Evolutionary conservation across 2,888 invertebrate species (phyloP).

Genomic region (Lochmaea capreae): DNA sequence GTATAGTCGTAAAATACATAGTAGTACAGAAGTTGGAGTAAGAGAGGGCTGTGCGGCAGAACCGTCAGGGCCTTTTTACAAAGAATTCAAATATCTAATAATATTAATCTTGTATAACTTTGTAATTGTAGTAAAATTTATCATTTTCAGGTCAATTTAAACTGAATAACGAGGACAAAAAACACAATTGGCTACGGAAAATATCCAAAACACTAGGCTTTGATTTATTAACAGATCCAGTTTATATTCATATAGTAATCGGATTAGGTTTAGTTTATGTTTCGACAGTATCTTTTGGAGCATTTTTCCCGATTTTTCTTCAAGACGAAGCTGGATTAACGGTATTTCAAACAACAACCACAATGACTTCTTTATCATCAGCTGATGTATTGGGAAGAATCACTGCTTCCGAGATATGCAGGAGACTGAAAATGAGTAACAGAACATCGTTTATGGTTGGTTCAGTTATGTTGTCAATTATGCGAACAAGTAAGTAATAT

Average conservation of each 20-base stretch:
- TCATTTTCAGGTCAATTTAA: constrained; percentile 34
- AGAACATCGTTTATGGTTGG: constrained; percentile 74
- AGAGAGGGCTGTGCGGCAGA: no score
- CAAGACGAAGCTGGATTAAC: constrained; percentile 65
- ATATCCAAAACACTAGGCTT: constrained; percentile 71
- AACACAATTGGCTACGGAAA: constrained; percentile 48
- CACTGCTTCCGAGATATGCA: constrained; percentile 73
- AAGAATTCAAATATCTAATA: no score
- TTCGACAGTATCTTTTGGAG: constrained; percentile 77
- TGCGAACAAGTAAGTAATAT: constrained; percentile 69
- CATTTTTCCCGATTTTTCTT: constrained; percentile 77
- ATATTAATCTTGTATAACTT: no score
- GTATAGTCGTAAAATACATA: no score
- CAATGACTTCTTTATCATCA: constrained; percentile 78
- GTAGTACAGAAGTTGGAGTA: no score
- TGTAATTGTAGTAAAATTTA: not conserved
- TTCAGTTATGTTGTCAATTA: constrained; percentile 69
- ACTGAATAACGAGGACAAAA: constrained; percentile 35
- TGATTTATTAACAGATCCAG: constrained; percentile 71
- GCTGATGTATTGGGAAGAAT: constrained; percentile 77
- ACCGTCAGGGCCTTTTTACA: no score
- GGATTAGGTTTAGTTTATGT: constrained; percentile 77
- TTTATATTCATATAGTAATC: constrained; percentile 75
- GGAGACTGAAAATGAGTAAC: constrained; percentile 72
- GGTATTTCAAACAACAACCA: constrained; percentile 71